Base-by-base conservation (phyloP, 1,140 invertebrate genomes). In the Drosophila lacertosa region DNA sequence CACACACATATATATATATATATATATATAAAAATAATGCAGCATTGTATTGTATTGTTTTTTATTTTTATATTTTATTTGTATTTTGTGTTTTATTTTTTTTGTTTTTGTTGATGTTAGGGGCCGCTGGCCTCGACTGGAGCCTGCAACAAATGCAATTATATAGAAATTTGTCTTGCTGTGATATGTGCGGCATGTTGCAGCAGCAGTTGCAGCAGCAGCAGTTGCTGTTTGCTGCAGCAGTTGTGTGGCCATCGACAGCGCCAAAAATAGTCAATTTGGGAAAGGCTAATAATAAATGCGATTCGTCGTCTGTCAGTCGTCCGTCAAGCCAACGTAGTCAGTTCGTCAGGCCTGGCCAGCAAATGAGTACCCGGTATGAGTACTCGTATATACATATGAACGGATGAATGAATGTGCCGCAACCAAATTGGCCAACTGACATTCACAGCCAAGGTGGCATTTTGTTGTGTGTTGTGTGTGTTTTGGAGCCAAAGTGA, bases 211-310 rank as follows among this genome's bases (percentile, higher is more conserved):
- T 13, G 51, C 60, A 10, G 24, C 39, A 22, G 39, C 33, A 15
- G 44, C 42, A 39, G 16, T 35, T 53, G 47, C 37, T 13, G 60
- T 15, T 1, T 50, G 74, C 18, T 60, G 60, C 33, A 32, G 68
- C 32, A 42, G 71, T 47, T 80, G 80, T 86, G 81, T 86, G 81
- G 82, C 81, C 81, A 86, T 86, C 81, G 63, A 40, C 51, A 74
- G 77, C 55, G 73, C 81, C 81, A 86, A 86, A 86, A 86, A 86
- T 86, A 86, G 81, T 64, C 81, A 86, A 80, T 88, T 86, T 86
- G 81, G 81, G 82, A 86, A 86, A 86, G 81, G 81, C 81, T 86
- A 86, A 86, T 88, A 86, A 86, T 81, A 86, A 86, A 86, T 86
- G 82, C 75, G 54, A 45, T 65, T 39, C 20, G 37, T n/a, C 15